Evolutionary conservation across 1,140 invertebrate species (phyloP).

Genomic region (Trichonephila clavata): DNA sequence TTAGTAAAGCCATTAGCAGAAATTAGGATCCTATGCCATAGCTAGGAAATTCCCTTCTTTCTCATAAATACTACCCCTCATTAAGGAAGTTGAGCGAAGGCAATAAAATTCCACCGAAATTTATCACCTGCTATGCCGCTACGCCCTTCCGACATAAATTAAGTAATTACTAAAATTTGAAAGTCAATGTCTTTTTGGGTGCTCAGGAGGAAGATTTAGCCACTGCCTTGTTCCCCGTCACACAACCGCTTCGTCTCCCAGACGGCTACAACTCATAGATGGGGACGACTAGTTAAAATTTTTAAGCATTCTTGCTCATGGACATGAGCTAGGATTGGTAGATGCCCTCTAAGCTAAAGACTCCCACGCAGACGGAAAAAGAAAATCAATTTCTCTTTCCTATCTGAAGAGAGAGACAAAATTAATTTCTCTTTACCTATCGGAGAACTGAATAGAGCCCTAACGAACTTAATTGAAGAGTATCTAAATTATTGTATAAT

Average conservation of each 20-base stretch:
- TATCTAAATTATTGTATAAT: slow-evolving; percentile 13
- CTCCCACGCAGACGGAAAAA: neutral
- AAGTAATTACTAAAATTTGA: slow-evolving; percentile 68
- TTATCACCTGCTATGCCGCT: slow-evolving; percentile 51
- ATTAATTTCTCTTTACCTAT: neutral
- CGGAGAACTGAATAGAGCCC: neutral
- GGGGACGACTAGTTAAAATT: neutral
- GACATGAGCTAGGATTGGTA: neutral
- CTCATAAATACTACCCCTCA: slow-evolving; percentile 60
- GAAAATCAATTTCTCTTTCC: too few species aligned
- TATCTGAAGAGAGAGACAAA: neutral
- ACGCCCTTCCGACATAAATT: slow-evolving; percentile 63
- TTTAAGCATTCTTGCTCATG: neutral
- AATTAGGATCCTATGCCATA: slow-evolving; percentile 43
- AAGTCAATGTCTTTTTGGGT: slow-evolving; percentile 65
- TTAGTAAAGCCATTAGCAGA: slow-evolving; percentile 59
- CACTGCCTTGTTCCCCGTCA: neutral
- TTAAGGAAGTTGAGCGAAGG: slow-evolving; percentile 55
- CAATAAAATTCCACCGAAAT: slow-evolving; percentile 67
- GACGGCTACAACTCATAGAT: neutral
- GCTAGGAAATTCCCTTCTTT: slow-evolving; percentile 49
- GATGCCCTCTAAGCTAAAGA: neutral
- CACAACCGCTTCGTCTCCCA: neutral
- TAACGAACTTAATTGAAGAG: slow-evolving; percentile 8
- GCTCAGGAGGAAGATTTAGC: slow-evolving; percentile 15